These are phyloP conservation scores for Mimumesa dahlbomi DNA, from an alignment of 2,888 invertebrate genomes.

Conservation along the genomic window DNA sequence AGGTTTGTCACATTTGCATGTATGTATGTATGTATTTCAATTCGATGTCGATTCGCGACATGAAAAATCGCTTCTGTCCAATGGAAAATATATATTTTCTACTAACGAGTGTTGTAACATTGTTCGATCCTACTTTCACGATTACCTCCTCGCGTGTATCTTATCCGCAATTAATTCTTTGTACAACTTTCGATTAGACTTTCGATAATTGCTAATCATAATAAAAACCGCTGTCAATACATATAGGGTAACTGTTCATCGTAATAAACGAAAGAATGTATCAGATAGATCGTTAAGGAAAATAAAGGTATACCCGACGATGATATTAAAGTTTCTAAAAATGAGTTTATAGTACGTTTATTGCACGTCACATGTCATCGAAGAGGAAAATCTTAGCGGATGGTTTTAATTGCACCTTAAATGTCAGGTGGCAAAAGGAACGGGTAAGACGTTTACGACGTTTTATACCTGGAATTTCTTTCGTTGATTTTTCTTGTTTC, in stretches of 20 bases:
- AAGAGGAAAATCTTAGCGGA: neutral
- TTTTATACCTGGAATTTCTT: neutral
- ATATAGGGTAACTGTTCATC: no score
- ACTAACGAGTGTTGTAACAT: no score
- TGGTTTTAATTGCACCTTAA: conserved; percentile 5
- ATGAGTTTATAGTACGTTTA: neutral
- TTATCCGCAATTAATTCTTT: no score
- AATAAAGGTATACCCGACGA: conserved; percentile 1
- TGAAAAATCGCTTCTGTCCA: neutral
- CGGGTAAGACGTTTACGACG: neutral
- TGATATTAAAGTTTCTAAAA: neutral
- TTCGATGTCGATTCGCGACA: no score
- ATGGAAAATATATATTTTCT: no score
- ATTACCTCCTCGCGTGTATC: no score
- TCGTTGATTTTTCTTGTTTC: neutral
- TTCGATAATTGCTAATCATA: no score
- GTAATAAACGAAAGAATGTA: no score
- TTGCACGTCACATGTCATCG: neutral
- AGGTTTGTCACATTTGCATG: conserved; percentile 11
- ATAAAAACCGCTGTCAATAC: no score
- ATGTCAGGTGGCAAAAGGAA: neutral
- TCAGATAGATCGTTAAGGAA: no score
- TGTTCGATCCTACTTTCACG: conserved; percentile 1
- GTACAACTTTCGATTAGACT: no score
- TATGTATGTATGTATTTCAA: neutral